phyloP scores from a whole-genome alignment of 2,113 vertebrate species.

The Rhea pennata region DNA sequence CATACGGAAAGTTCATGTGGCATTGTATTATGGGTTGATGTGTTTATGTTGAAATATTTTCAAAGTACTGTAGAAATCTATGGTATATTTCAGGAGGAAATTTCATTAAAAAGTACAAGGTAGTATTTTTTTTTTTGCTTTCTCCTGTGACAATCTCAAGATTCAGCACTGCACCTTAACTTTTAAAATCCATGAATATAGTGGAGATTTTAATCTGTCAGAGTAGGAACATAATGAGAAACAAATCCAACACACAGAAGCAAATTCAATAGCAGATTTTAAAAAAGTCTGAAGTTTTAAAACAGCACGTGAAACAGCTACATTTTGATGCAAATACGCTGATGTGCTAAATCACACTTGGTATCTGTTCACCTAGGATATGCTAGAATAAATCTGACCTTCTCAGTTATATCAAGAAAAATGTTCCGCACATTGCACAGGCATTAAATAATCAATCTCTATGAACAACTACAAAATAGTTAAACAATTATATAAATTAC shows the following conservation, averaged over 20 bases:
- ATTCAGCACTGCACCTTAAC: neutral
- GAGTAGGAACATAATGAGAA: neutral
- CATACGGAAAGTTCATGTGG: neutral
- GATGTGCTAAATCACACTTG: neutral
- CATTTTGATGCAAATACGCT: neutral
- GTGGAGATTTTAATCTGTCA: neutral
- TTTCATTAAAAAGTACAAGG: neutral
- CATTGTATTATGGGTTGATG: neutral
- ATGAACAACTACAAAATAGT: neutral
- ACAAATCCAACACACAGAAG: neutral
- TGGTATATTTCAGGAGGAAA: neutral
- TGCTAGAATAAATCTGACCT: neutral
- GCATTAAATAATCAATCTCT: neutral
- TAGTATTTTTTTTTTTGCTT: no score
- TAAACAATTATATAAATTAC: neutral
- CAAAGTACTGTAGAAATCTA: rapidly evolving
- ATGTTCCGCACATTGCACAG: neutral
- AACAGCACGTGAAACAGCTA: neutral
- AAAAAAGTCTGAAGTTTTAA: neutral
- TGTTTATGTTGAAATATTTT: neutral
- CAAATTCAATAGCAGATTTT: neutral
- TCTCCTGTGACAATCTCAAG: neutral
- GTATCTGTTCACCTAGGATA: neutral
- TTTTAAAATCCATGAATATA: neutral
- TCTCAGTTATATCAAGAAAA: neutral